These are phyloP conservation scores for Crotalus horridus DNA, from an alignment of 2,113 vertebrate species.

Conservation along the genomic window DNA sequence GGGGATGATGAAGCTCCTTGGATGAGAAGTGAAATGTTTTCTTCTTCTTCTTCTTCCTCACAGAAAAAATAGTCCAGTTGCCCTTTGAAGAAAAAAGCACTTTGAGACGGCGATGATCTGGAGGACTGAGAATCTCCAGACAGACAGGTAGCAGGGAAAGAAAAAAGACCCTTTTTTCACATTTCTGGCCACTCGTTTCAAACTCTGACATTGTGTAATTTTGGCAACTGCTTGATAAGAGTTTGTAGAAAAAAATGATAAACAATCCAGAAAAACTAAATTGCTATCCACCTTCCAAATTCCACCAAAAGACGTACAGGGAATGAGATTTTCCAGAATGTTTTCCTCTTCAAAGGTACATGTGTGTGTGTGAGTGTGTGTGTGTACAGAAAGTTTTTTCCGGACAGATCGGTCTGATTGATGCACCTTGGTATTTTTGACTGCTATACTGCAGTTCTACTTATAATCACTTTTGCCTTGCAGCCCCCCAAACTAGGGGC, in stretches of 20 bases:
- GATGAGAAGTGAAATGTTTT: background rate
- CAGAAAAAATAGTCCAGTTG: background rate
- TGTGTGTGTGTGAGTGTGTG: no score
- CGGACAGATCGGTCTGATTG: no score
- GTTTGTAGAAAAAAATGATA: background rate
- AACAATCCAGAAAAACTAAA: background rate
- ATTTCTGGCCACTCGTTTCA: background rate
- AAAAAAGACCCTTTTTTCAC: background rate
- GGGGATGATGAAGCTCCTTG: background rate
- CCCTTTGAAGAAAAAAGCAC: background rate
- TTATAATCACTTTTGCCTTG: no score
- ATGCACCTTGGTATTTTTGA: no score
- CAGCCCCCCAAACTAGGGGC: no score
- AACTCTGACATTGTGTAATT: background rate
- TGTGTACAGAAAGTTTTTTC: no score
- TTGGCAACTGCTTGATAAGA: background rate
- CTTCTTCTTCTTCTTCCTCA: background rate
- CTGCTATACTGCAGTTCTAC: no score
- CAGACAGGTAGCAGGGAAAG: background rate
- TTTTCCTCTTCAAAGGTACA: background rate
- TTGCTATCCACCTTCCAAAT: background rate
- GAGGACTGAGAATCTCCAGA: background rate
- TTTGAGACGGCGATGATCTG: background rate
- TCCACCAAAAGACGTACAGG: background rate
- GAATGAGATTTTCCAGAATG: background rate